Evolutionary conservation across 1,140 invertebrate species (phyloP).

Genomic region (Vanessa atalanta): DNA sequence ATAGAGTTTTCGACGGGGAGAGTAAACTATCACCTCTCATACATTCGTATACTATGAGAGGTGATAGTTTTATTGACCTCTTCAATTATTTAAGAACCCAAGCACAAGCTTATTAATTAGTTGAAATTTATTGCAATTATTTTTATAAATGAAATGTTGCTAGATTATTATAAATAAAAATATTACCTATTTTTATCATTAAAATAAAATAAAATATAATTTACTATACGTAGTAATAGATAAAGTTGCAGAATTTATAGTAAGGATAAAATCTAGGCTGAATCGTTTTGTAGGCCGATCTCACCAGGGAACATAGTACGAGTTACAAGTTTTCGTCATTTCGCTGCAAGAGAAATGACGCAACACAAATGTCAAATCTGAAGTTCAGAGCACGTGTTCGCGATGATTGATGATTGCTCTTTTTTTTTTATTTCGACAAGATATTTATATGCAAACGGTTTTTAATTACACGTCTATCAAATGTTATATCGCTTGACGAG

Average conservation of each 20-base stretch:
- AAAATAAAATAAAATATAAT: background rate
- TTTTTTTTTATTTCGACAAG: slow-evolving; percentile 34
- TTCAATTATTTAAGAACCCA: too few relatives aligned
- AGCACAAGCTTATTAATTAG: too few relatives aligned
- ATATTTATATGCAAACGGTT: slow-evolving; percentile 28
- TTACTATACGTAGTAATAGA: background rate
- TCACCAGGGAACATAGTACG: background rate
- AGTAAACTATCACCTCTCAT: too few relatives aligned
- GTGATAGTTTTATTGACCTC: too few relatives aligned
- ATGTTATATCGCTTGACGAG: slow-evolving; percentile 8
- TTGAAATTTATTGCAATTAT: too few relatives aligned
- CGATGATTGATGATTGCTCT: slow-evolving; percentile 43
- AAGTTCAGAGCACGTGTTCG: slow-evolving; percentile 29
- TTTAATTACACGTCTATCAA: slow-evolving; percentile 38
- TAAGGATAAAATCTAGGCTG: background rate
- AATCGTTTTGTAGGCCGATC: background rate
- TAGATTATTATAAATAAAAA: too few relatives aligned
- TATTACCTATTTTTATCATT: too few relatives aligned
- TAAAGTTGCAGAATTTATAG: background rate
- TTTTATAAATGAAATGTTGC: too few relatives aligned
- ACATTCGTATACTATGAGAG: too few relatives aligned
- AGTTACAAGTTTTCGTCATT: slow-evolving; percentile 5
- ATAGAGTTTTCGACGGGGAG: too few relatives aligned
- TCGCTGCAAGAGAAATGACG: slow-evolving; percentile 19
- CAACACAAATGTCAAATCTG: slow-evolving; percentile 40